Conservation (phyloP, 2,797 vertebrate species). For the Phyllotis vaccarum region DNA sequence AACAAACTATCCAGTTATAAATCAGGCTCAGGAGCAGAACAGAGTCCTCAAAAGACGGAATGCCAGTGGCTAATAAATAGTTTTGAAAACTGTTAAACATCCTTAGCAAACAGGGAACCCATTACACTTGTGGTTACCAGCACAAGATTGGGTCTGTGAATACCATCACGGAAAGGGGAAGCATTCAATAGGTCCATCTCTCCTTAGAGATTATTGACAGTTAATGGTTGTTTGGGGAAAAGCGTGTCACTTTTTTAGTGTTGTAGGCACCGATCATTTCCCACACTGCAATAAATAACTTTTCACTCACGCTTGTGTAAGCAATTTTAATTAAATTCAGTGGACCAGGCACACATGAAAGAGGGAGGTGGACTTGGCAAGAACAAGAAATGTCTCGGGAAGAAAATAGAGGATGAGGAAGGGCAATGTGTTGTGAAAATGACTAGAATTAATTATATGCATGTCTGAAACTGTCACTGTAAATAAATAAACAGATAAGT, state of each 20-base stretch:
- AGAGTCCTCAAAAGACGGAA: neutral
- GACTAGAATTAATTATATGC: neutral
- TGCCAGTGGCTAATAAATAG: neutral
- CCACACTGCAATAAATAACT: neutral
- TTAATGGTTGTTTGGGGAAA: neutral
- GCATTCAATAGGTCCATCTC: neutral
- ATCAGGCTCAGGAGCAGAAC: neutral
- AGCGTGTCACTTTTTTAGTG: neutral
- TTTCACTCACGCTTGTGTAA: neutral
- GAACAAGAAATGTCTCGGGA: neutral
- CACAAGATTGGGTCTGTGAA: neutral
- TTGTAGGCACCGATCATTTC: neutral
- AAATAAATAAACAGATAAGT: neutral
- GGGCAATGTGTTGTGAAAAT: neutral
- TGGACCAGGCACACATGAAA: neutral
- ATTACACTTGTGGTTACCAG: neutral
- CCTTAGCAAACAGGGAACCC: neutral
- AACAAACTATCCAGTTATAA: neutral
- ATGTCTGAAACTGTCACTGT: neutral
- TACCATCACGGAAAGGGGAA: neutral
- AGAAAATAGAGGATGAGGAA: neutral
- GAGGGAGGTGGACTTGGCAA: neutral
- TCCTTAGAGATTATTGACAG: neutral
- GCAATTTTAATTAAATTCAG: neutral
- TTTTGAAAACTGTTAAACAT: neutral